A percentile compares a stretch with the other conserved stretches of the same genome.
These are phyloP conservation scores for Oreortyx pictus DNA, from an alignment of 2,797 vertebrate species.

Conservation along the genomic window DNA sequence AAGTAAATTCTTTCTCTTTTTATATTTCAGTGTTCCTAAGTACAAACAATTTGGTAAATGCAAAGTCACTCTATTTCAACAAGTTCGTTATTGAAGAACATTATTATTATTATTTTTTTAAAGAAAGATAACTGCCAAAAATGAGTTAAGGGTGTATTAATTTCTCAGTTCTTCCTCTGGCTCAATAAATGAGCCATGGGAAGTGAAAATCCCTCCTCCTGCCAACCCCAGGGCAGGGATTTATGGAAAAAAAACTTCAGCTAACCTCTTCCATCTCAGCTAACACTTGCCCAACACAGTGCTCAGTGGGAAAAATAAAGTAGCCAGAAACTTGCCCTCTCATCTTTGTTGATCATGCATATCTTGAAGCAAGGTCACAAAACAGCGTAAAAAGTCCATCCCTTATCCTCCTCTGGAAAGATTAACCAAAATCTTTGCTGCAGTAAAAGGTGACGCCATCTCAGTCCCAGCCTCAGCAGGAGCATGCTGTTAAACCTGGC, in stretches of 20 bases:
- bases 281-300: not conserved
- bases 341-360: not conserved
- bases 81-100: not conserved
- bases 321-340: not conserved
- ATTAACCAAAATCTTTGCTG: not conserved
- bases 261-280: conserved; percentile 19
- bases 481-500: not conserved
- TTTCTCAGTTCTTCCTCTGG: not conserved
- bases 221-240: not conserved
- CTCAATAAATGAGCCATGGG: not conserved
- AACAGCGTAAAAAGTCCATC: not conserved
- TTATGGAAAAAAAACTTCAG: conserved; percentile 18
- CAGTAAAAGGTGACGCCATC: not conserved
- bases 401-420: not conserved
- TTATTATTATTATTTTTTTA: not conserved
- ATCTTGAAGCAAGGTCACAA: not conserved
- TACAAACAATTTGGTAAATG: not conserved
- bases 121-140: not conserved
- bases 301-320: not conserved
- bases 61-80: not conserved
- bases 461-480: not conserved
- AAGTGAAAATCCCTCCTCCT: conserved; percentile 17
- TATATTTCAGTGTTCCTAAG: not conserved
- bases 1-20: not conserved
- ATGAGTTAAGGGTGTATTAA: not conserved